Evolutionary conservation across 2,113 vertebrate species (phyloP).

Genomic region (Hemiprocne comata): DNA sequence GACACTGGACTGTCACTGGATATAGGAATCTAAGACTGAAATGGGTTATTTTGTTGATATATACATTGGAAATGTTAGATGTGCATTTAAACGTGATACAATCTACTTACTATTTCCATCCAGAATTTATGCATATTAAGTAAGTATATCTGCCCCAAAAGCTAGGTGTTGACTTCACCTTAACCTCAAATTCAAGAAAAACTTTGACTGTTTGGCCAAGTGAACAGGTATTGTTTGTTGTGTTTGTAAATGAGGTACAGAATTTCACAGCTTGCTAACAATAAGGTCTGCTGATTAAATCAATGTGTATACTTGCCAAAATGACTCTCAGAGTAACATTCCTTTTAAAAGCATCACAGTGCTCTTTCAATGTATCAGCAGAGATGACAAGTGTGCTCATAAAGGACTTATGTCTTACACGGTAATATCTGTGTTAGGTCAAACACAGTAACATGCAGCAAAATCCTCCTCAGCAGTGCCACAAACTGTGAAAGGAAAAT

Average conservation of each 20-base stretch:
- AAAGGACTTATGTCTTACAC: conserved; percentile 36
- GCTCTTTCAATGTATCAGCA: conserved; percentile 1
- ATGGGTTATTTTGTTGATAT: background rate
- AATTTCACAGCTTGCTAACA: background rate
- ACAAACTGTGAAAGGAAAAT: conserved; percentile 41
- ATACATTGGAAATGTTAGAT: background rate
- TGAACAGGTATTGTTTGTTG: background rate
- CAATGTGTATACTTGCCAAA: background rate
- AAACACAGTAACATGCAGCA: conserved; percentile 6
- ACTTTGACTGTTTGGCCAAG: background rate
- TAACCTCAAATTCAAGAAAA: background rate
- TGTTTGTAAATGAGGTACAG: background rate
- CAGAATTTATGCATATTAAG: background rate
- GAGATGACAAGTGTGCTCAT: conserved; percentile 48
- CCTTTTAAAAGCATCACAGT: conserved; percentile 13
- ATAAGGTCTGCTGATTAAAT: background rate
- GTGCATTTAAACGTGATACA: background rate
- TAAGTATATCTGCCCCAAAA: background rate
- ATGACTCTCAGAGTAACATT: background rate
- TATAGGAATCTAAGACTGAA: background rate
- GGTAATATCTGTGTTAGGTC: conserved; percentile 56
- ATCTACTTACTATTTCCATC: background rate
- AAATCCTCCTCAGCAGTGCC: conserved; percentile 1
- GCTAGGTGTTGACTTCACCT: background rate
- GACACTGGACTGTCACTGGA: background rate